Conservation (phyloP, 2,888 invertebrate species). For the Seira ritae region DNA sequence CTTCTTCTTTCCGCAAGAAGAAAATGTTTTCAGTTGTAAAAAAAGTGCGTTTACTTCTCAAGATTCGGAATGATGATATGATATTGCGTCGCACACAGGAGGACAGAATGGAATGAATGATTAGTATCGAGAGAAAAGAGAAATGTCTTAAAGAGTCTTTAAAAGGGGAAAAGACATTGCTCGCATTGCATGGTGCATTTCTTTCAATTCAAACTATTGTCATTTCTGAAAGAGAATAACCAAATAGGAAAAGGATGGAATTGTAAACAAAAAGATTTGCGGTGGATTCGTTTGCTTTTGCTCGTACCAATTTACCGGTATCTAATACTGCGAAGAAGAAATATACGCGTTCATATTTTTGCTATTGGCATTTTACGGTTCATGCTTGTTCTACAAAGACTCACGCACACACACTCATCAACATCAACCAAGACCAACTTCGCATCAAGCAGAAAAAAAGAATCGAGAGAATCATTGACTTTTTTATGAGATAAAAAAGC, state of each 20-base stretch:
- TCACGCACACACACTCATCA: not conserved
- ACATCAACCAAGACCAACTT: too few species aligned
- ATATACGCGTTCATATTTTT: not conserved
- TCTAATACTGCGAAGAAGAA: not conserved
- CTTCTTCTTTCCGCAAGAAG: too few species aligned
- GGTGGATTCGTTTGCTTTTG: not conserved
- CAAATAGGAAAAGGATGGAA: not conserved
- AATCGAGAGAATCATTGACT: not conserved
- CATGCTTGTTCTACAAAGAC: not conserved
- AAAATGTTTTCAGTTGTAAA: too few species aligned
- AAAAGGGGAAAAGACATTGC: too few species aligned
- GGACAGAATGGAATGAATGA: too few species aligned
- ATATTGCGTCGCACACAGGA: too few species aligned
- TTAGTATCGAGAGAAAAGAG: too few species aligned
- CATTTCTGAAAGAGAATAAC: not conserved
- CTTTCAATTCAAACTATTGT: constrained; percentile 9
- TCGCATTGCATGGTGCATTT: constrained; percentile 1
- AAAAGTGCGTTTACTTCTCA: too few species aligned
- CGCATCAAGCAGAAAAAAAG: not conserved
- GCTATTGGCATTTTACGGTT: constrained; percentile 23
- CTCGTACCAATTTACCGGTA: constrained; percentile 14
- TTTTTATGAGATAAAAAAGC: not conserved
- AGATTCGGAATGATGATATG: too few species aligned
- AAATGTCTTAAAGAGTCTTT: too few species aligned
- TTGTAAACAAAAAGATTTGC: not conserved